Percentiles rank a stretch among this genome's conserved stretches.
phyloP scores from a whole-genome alignment of 2,888 invertebrate genomes.

The Auanema sp. region DNA sequence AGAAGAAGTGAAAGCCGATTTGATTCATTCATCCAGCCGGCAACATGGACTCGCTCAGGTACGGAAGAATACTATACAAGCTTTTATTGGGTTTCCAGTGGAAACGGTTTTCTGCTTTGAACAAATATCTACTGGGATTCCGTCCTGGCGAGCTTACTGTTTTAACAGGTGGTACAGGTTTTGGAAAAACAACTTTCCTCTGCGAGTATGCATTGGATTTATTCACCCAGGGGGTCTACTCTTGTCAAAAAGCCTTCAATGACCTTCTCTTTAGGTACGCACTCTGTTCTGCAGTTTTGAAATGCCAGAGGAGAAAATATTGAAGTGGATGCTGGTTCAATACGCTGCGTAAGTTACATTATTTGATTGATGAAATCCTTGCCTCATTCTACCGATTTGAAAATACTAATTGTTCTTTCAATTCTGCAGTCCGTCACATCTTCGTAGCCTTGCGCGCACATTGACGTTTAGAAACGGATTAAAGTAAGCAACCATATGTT shows the following conservation, averaged over 20 bases:
- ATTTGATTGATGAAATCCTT: background rate
- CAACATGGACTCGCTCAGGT: conserved; percentile 51
- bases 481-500: conserved; percentile 49
- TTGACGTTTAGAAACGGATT: conserved; percentile 59
- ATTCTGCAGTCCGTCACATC: conserved; percentile 55
- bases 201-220: conserved; percentile 63
- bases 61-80: background rate
- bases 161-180: conserved; percentile 61
- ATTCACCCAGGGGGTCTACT: conserved; percentile 56
- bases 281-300: conserved; percentile 63
- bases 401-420: background rate
- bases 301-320: conserved; percentile 61
- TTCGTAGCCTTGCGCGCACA: conserved; percentile 60
- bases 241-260: background rate
- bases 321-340: conserved; percentile 64
- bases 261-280: conserved; percentile 47
- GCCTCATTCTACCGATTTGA: background rate
- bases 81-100: conserved; percentile 48
- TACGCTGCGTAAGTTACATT: conserved; percentile 55
- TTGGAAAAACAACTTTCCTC: conserved; percentile 63
- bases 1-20: conserved; percentile 60
- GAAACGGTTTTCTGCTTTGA: conserved; percentile 60
- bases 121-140: conserved; percentile 58
- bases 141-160: conserved; percentile 60
- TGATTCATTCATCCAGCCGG: conserved; percentile 45